Percentiles rank a stretch among this genome's conserved stretches.
Evolutionary conservation across 2,888 invertebrate genomes (phyloP).

Genomic region (Caenorhabditis sulstoni): DNA sequence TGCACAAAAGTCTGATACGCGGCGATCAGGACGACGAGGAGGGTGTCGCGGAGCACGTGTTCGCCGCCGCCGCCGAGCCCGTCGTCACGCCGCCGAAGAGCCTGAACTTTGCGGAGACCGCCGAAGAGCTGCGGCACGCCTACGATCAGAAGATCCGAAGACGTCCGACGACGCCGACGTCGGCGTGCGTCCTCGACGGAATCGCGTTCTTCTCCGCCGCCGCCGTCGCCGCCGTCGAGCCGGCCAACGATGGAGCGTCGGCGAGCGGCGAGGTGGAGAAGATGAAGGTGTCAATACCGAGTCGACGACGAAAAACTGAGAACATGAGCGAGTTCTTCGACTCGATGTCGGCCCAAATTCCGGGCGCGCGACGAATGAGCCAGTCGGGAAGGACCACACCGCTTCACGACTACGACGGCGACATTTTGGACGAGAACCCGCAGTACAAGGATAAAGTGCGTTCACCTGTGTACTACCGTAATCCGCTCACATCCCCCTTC

Average conservation of each 20-base stretch:
- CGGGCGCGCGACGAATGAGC: constrained; percentile 40
- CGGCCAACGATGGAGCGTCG: constrained; percentile 9
- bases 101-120: constrained; percentile 48
- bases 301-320: constrained; percentile 33
- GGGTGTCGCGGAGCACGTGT: constrained; percentile 51
- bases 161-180: constrained; percentile 76
- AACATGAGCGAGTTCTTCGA: constrained; percentile 76
- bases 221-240: too few relatives aligned
- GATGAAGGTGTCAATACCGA: constrained; percentile 69
- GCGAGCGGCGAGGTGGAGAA: constrained; percentile 44
- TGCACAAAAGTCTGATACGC: constrained; percentile 75
- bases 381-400: constrained; percentile 62
- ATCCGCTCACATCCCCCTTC: too few relatives aligned
- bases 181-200: constrained; percentile 62
- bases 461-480: too few relatives aligned
- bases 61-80: constrained; percentile 24
- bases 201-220: constrained; percentile 59
- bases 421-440: constrained; percentile 77
- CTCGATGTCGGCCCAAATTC: constrained; percentile 69
- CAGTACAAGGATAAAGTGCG: constrained; percentile 67
- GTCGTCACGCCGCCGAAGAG: constrained; percentile 44
- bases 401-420: constrained; percentile 69
- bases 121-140: constrained; percentile 65
- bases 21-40: constrained; percentile 69
- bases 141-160: constrained; percentile 71